Base-by-base conservation (phyloP, 2,797 vertebrate genomes). In the Leuciscus waleckii region DNA sequence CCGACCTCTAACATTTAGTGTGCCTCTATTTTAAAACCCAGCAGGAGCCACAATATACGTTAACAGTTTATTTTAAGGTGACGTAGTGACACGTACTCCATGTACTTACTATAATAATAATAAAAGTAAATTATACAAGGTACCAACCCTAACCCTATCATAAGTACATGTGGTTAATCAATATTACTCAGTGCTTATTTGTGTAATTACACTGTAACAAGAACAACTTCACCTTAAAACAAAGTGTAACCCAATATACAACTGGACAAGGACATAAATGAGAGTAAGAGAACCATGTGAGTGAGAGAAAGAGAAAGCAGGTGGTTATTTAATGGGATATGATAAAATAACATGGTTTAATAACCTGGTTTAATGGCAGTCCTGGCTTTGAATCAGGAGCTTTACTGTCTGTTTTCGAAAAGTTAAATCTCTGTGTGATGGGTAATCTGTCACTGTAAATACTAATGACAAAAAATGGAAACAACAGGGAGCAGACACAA, bases 371-470 rank as follows among this genome's bases (percentile, higher is more conserved):
- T 58, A 81, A 56, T 56, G 32, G 32, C 51, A 43, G 49, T 41
- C 49, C 79, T 29, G 49, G 35, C 23, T 70, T 70, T 70, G n/a
- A n/a, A 37, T 54, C 7, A 17, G n/a, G 26, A 75, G 65, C 35
- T 41, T 65, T 73, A 82, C n/a, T n/a, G 54, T 82, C 54, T 63
- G 69, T 73, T 73, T 82, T 63, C 21, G 0, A 8, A 17, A 65
- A 51, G 29, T 75, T 75, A 65, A 35, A 75, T 75, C 29, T 83
- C 14, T n/a, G 39, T 61, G 54, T 26, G 23, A 83, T 39, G 43
- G 11, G 32, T 32, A 21, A 76, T 37, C 16, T 23, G 46, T 76
- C 32, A 83, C 61, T 83, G 32, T 76, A 56, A 65, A 74, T 63
- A 35, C 19, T 46, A 63, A 21, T 26, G 23, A 21, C 32, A 54